Evolutionary conservation across 2,113 vertebrate species (phyloP), one percentile per base, ranked within the genome.

Genomic region (Alaudala cheleensis): DNA sequence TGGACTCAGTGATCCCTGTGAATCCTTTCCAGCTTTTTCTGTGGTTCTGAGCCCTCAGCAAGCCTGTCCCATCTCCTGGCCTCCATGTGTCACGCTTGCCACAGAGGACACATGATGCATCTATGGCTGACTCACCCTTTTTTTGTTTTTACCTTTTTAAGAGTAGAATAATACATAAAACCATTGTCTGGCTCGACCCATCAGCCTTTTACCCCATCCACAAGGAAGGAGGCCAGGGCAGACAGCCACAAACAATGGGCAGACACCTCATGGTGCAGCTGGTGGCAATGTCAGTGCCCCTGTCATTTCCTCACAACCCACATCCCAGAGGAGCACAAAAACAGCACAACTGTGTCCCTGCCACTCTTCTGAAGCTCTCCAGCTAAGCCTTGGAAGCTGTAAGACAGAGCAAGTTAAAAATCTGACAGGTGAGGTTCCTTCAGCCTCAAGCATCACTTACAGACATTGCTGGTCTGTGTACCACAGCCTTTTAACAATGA

Each of bases 231-330:
- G 64, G 40, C 28, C 15, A 4, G 61, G 33, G 42, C 66, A 71
- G 24, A 9, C 2, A 33, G n/a, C 22, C 45, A 29, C 15, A 1
- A 2, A 5, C 22, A 9, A 2, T 0, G 14, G 31, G 24, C 11
- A 40, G 64, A 31, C 25, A 5, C 58, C 31, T 26, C 3, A 1
- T 0, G 29, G 26, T 3, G 37, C n/a, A 56, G 54, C 49, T n/a
- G 0, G 56, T 9, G 14, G 12, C 64, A 5, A 0, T 4, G n/a
- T 13, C 51, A 51, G 19, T 8, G 25, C 5, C 45, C 19, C 5
- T 7, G 5, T 4, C 79, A 42, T 25, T 19, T 1, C 23, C 42
- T 4, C 17, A 28, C 6, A 34, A 39, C 11, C 73, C 26, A 31
- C 8, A 3, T 8, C 37, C 33, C 81, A 18, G 10, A 34, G 58